Conservation (phyloP, 2,888 invertebrate species). For the Apodemia zela region DNA sequence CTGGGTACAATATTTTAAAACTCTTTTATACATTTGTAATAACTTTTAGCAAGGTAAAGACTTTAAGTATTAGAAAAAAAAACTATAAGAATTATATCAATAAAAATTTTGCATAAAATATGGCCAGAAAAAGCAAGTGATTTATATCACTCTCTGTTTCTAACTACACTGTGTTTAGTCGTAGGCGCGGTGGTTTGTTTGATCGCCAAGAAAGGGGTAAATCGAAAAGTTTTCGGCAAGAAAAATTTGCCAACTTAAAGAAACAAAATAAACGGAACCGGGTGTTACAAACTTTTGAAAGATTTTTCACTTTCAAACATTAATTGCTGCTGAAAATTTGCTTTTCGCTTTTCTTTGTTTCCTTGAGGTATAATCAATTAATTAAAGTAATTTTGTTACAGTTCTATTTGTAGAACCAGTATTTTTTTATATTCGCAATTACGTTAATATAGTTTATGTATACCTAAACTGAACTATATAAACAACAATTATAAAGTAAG, state of each 20-base stretch:
- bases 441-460: too few species aligned
- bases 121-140: neutral
- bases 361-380: conserved; percentile 64
- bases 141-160: neutral
- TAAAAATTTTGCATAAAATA: too few species aligned
- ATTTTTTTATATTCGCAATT: too few species aligned
- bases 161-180: conserved; percentile 25
- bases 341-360: conserved; percentile 63
- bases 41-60: too few species aligned
- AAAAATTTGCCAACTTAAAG: conserved; percentile 74
- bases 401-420: conserved; percentile 5
- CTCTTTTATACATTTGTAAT: too few species aligned
- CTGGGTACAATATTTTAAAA: too few species aligned
- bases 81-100: too few species aligned
- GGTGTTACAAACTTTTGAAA: conserved; percentile 57
- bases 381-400: conserved; percentile 54
- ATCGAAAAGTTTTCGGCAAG: conserved; percentile 69
- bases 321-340: conserved; percentile 75
- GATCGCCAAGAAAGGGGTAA: conserved; percentile 73
- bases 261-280: conserved; percentile 64
- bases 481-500: too few species aligned
- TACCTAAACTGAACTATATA: too few species aligned
- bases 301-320: conserved; percentile 77
- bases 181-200: conserved; percentile 50
- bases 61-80: too few species aligned